Evolutionary conservation across 2,888 invertebrate species (phyloP).

Genomic region (Drosophila affinis): DNA sequence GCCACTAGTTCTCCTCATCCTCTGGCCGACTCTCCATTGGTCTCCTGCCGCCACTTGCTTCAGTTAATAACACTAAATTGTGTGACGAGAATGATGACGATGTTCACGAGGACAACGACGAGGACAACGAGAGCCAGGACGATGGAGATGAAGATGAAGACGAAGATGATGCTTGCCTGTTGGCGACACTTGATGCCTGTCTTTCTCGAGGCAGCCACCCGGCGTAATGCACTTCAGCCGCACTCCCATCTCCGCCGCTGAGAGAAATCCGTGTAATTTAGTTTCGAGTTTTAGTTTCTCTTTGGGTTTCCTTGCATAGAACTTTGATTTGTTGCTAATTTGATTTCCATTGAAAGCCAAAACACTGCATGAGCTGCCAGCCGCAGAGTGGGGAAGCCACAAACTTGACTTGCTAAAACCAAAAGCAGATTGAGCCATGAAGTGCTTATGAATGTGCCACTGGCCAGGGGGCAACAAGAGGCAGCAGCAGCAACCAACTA

Average conservation of each 20-base stretch:
- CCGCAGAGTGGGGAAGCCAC: conserved; percentile 5
- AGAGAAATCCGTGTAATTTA: conserved; percentile 34
- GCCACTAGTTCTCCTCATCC: conserved; percentile 16
- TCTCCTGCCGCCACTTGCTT: conserved; percentile 20
- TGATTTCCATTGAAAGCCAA: conserved; percentile 35
- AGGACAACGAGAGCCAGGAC: conserved; percentile 11
- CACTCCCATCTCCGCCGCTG: conserved; percentile 5
- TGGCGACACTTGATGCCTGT: conserved; percentile 40
- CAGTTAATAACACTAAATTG: conserved; percentile 77
- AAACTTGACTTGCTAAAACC: conserved; percentile 36
- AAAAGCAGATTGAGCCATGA: conserved; percentile 63
- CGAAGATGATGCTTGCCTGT: conserved; percentile 33
- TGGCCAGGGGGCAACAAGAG: conserved; percentile 59
- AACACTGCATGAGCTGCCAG: conserved; percentile 35
- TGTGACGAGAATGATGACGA: conserved; percentile 67
- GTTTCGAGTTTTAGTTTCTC: conserved; percentile 11
- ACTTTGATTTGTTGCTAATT: conserved; percentile 50
- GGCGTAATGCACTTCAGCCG: conserved; percentile 8
- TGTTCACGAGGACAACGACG: conserved; percentile 34
- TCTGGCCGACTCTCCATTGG: conserved; percentile 6
- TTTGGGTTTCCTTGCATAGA: conserved; percentile 22
- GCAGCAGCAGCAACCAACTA: conserved; percentile 32
- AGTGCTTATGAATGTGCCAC: conserved; percentile 71
- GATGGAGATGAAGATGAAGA: conserved; percentile 37
- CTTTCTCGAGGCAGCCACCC: background rate